Evolutionary conservation across 2,113 vertebrate genomes (phyloP).

Genomic region (Malurus elegans): DNA sequence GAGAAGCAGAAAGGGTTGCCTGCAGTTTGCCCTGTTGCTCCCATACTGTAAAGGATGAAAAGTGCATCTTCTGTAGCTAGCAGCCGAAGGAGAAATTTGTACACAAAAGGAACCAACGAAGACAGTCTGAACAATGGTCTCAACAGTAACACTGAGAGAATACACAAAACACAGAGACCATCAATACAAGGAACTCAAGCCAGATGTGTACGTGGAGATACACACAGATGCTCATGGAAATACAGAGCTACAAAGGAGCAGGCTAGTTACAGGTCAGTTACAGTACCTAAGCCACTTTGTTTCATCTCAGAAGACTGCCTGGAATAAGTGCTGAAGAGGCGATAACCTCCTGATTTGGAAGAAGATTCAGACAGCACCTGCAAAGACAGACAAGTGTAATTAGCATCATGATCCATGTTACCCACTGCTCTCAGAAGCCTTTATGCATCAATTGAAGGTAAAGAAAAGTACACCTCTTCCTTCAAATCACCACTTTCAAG

Average conservation of each 20-base stretch:
- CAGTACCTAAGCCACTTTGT: slow-evolving; percentile 93
- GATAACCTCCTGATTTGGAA: slow-evolving; percentile 88
- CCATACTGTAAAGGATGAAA: not conserved
- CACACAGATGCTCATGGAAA: not conserved
- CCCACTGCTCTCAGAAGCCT: not conserved
- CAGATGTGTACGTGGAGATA: not conserved
- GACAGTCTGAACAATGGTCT: not conserved
- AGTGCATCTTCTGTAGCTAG: not conserved
- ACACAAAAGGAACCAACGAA: not conserved
- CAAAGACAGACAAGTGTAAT: not conserved
- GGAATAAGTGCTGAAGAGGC: slow-evolving; percentile 91
- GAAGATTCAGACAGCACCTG: slow-evolving; percentile 96
- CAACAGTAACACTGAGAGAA: not conserved
- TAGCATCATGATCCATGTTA: not conserved
- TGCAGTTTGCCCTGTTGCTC: not conserved
- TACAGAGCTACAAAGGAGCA: not conserved
- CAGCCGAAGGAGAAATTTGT: not conserved
- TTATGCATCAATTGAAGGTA: not conserved
- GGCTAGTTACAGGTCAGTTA: not conserved
- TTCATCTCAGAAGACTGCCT: slow-evolving; percentile 95
- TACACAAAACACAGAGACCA: not conserved
- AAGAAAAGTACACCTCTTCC: not conserved
- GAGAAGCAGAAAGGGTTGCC: not conserved
- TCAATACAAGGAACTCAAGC: not conserved
- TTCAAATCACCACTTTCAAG: not conserved